Conservation (phyloP, 2,888 invertebrate genomes). For the Hofmannophila pseudospretella region DNA sequence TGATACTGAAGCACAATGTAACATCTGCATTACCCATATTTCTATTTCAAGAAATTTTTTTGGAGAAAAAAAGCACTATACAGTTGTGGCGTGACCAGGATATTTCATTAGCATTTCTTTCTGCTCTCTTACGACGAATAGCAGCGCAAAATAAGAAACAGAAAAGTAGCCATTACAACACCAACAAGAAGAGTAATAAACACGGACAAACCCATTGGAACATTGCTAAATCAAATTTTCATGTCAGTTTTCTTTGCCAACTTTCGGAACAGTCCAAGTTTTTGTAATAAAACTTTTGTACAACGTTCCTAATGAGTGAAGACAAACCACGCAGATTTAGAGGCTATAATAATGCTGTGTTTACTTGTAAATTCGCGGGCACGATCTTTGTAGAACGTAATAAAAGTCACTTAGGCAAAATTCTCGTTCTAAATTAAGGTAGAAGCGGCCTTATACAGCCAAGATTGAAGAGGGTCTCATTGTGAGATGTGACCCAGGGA, state of each 20-base stretch:
- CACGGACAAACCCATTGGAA: not conserved
- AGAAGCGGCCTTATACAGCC: conserved; percentile 24
- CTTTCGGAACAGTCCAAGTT: not conserved
- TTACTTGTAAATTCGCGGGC: conserved; percentile 19
- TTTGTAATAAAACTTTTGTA: not conserved
- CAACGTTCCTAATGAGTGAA: conserved; percentile 2
- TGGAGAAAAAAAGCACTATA: no score
- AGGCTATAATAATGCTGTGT: conserved; percentile 10
- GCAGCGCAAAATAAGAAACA: no score
- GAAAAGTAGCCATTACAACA: not conserved
- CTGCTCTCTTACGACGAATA: no score
- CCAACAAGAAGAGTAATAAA: not conserved
- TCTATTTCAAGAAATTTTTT: no score
- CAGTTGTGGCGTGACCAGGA: no score
- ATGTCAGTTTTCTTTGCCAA: conserved; percentile 4
- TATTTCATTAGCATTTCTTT: no score
- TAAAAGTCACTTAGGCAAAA: conserved; percentile 43
- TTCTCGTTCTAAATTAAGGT: conserved; percentile 40
- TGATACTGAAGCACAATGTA: no score
- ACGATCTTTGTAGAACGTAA: conserved; percentile 29
- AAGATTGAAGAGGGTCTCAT: conserved; percentile 45
- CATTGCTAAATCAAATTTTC: conserved; percentile 1
- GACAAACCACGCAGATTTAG: not conserved
- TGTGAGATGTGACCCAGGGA: conserved; percentile 38
- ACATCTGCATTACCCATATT: no score